A percentile compares a stretch with the other conserved stretches of the same genome.
Conservation (phyloP, 2,888 invertebrate species). For the Vesta saturnalis region DNA sequence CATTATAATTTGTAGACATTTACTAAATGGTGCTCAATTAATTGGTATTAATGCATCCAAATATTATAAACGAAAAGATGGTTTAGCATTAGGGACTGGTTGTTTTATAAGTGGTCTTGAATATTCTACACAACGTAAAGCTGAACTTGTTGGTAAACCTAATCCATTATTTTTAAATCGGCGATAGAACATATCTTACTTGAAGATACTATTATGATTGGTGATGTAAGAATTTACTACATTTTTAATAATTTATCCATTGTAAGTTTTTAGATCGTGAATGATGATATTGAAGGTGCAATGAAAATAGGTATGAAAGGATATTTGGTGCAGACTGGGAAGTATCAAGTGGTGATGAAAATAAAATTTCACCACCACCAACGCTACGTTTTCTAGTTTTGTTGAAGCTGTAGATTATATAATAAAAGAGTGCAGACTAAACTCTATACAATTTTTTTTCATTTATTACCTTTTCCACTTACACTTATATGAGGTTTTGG, state of each 20-base stretch:
- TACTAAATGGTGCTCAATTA: constrained; percentile 72
- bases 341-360: constrained; percentile 74
- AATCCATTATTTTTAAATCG: constrained; percentile 70
- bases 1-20: constrained; percentile 63
- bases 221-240: constrained; percentile 76
- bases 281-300: constrained; percentile 82
- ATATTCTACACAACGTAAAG: constrained; percentile 73
- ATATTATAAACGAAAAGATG: constrained; percentile 76
- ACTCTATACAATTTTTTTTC: too few relatives aligned
- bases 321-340: constrained; percentile 84
- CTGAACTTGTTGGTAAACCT: constrained; percentile 81
- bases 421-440: too few relatives aligned
- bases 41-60: constrained; percentile 84
- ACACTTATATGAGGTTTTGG: too few relatives aligned
- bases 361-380: constrained; percentile 67
- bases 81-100: constrained; percentile 82
- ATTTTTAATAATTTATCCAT: too few relatives aligned
- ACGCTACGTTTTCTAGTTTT: constrained; percentile 67
- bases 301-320: constrained; percentile 75
- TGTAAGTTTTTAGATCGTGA: constrained; percentile 75
- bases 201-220: constrained; percentile 79
- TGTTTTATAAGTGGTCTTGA: constrained; percentile 83
- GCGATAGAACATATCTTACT: constrained; percentile 63
- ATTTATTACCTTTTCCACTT: too few relatives aligned
- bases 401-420: constrained; percentile 72